Evolutionary conservation across 2,888 invertebrate species (phyloP).

Genomic region (Hoplodrina blanda): DNA sequence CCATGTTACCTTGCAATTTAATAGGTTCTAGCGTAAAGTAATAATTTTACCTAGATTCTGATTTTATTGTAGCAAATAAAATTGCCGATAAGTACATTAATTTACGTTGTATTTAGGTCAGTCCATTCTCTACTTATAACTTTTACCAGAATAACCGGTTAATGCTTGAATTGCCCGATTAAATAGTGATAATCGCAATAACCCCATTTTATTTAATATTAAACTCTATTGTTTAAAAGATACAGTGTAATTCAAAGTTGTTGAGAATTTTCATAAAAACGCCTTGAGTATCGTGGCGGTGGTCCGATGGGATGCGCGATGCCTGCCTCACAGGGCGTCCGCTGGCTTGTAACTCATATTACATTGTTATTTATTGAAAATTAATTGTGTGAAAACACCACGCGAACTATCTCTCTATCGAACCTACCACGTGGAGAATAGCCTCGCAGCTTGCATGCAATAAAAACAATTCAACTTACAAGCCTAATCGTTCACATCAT

Average conservation of each 20-base stretch:
- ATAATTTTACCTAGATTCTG: slow-evolving; percentile 43
- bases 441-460: slow-evolving; percentile 41
- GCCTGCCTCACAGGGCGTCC: slow-evolving; percentile 75
- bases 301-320: slow-evolving; percentile 76
- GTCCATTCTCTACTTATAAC: slow-evolving; percentile 14
- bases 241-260: slow-evolving; percentile 48
- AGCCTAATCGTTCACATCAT: slow-evolving; percentile 43
- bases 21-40: slow-evolving; percentile 40
- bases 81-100: slow-evolving; percentile 37
- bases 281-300: slow-evolving; percentile 71
- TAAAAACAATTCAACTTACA: slow-evolving; percentile 54
- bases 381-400: slow-evolving; percentile 81
- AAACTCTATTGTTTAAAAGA: slow-evolving; percentile 51
- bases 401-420: slow-evolving; percentile 69
- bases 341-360: slow-evolving; percentile 73
- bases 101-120: slow-evolving; percentile 45
- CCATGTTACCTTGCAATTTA: slow-evolving; percentile 50
- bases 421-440: slow-evolving; percentile 68
- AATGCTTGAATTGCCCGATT: slow-evolving; percentile 9
- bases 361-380: slow-evolving; percentile 84
- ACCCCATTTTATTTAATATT: slow-evolving; percentile 37
- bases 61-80: slow-evolving; percentile 46
- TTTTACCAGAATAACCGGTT: slow-evolving; percentile 36
- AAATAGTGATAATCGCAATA: slow-evolving; percentile 38
- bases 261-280: slow-evolving; percentile 60